Evolutionary conservation across 2,113 vertebrate genomes (phyloP), one percentile per base, ranked within the genome.

Genomic region (Artemisiospiza belli): DNA sequence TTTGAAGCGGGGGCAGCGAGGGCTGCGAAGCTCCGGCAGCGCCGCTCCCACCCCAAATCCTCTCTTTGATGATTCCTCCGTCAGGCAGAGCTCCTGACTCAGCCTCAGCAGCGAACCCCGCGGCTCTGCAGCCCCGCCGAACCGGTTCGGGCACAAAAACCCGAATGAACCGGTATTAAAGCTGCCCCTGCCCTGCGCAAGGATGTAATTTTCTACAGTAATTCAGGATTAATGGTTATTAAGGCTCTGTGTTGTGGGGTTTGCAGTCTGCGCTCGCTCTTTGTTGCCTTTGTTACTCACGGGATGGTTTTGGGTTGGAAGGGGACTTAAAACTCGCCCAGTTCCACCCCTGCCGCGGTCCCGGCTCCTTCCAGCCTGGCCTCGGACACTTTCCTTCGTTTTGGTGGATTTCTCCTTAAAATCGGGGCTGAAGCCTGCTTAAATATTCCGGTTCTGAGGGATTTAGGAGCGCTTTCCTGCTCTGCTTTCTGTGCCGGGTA

Each of bases 11-110:
- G 13, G 11, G 8, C 64, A 10, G 22, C 3, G n/a, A 75, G 13
- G 15, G 9, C 64, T 10, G 22, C 4, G 23, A 47, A 61, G 44
- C 82, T 35, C 13, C 73, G 23, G 51, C 73, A 74, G 84, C 73
- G 69, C 10, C 61, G 44, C 33, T 52, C 13, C 87, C 81, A 11
- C 75, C 84, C 84, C 37, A 28, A 33, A 87, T 22, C 57, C 5
- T 67, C 82, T 3, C 88, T 92, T 61, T 83, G 75, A 73, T 90
- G 66, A 4, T 39, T 54, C 37, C 52, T 83, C 41, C 82, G 15
- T 62, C 49, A 47, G 10, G 30, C 57, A 12, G 83, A 30, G 20
- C 79, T 90, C 85, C 90, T 96, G 96, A 97, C 90, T 95, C 95
- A 96, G 94, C 84, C 55, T 20, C 15, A 9, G n/a, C 79, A 46